Percentiles rank a stretch among this genome's conserved stretches.
Evolutionary conservation across 1,140 invertebrate genomes (phyloP).

Genomic region (Pogonomyrmex barbatus): DNA sequence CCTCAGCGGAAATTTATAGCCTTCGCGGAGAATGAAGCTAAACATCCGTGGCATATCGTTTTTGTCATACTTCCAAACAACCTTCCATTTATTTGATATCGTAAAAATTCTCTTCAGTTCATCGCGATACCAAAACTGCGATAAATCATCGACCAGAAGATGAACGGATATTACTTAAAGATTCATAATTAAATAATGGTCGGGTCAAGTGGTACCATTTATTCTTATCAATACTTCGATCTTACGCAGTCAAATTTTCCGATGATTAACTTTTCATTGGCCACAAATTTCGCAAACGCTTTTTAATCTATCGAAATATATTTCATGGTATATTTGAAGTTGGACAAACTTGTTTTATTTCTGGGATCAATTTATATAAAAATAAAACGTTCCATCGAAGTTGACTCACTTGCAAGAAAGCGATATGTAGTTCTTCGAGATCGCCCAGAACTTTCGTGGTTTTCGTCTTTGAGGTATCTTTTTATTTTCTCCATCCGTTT

Average conservation of each 20-base stretch:
- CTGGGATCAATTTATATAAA: slow-evolving; percentile 7
- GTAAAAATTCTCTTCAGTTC: background rate
- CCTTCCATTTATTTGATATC: background rate
- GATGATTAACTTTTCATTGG: background rate
- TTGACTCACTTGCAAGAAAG: slow-evolving; percentile 40
- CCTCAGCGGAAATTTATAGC: slow-evolving; percentile 31
- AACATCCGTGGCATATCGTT: slow-evolving; percentile 16
- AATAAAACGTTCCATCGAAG: slow-evolving; percentile 18
- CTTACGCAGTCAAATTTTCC: background rate
- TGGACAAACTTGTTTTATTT: slow-evolving; percentile 8
- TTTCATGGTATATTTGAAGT: slow-evolving; percentile 15
- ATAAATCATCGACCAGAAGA: background rate
- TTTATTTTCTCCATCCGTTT: slow-evolving; percentile 2
- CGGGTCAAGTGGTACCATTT: background rate
- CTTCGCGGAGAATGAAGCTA: slow-evolving; percentile 13
- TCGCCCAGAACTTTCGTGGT: slow-evolving; percentile 11
- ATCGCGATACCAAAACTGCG: background rate
- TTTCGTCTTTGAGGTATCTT: slow-evolving; percentile 22
- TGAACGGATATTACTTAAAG: background rate
- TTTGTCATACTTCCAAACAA: slow-evolving; percentile 29
- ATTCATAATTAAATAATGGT: background rate
- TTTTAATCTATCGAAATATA: slow-evolving; percentile 12
- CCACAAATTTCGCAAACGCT: background rate
- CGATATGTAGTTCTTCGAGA: background rate
- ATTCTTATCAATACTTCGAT: background rate